Conservation (phyloP, 2,113 vertebrate species). For the Syngnathus scovelli region DNA sequence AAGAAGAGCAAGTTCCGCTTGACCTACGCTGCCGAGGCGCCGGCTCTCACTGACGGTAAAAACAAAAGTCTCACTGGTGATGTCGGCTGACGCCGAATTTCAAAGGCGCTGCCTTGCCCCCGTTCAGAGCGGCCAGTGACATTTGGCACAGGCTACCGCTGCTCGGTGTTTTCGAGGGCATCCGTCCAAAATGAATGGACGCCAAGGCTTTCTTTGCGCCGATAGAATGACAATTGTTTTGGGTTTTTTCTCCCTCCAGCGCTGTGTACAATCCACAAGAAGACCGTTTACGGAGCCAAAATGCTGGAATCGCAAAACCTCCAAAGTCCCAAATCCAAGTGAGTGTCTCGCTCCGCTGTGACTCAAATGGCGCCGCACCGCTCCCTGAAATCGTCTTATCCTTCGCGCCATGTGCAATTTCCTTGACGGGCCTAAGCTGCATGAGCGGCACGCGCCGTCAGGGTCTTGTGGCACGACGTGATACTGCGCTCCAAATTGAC, state of each 20-base stretch:
- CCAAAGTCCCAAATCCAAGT: conserved; percentile 92
- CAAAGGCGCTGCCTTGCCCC: background rate
- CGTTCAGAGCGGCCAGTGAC: background rate
- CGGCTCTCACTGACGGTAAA: conserved; percentile 84
- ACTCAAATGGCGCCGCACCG: background rate
- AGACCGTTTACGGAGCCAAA: conserved; percentile 83
- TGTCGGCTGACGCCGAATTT: background rate
- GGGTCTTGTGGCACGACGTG: no score
- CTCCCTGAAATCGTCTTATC: background rate
- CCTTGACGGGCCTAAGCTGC: background rate
- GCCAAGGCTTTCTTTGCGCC: background rate
- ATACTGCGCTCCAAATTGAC: no score
- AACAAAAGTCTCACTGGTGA: background rate
- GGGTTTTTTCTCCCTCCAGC: conserved; percentile 65
- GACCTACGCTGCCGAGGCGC: conserved; percentile 84
- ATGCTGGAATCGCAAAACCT: conserved; percentile 87
- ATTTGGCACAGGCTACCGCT: background rate
- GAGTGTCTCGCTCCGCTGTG: conserved; percentile 30
- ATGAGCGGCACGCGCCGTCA: no score
- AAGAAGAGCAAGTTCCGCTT: conserved; percentile 95
- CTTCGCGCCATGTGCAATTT: background rate
- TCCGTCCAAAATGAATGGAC: background rate
- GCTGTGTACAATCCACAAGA: conserved; percentile 87
- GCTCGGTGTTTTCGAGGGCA: background rate
- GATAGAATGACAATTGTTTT: background rate